Evolutionary conservation across 1,140 invertebrate genomes (phyloP), one percentile per base, ranked within the genome.

Genomic region (Mercenaria mercenaria): DNA sequence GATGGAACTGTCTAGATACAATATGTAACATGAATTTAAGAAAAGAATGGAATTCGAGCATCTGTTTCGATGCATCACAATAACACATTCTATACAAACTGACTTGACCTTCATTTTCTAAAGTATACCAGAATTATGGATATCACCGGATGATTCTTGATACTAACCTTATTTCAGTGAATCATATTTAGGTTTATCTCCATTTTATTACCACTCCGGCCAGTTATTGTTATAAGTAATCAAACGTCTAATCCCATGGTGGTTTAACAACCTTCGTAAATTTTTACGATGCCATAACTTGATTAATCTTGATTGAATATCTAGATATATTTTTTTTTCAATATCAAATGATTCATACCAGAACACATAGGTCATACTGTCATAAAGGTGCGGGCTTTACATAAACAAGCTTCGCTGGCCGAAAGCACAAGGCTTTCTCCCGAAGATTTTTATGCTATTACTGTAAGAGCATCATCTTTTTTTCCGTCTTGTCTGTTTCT

Each of bases 291-390:
- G 20, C 67, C 67, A 72, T 72, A 37, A 72, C 32, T 72, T 39
- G 67, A 72, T 72, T 72, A 72, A 39, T 72, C 67, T 72, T 72
- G 67, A 72, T 72, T 72, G 52, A 56, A 8, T 56, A 56, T 56
- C 52, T 13, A 56, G 52, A 56, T 56, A 8, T n/a, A n/a, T n/a
- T n/a, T n/a, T n/a, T 56, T 56, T 56, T 23, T 56, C 52, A 56
- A 56, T 56, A 56, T 23, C 20, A 3, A 20, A 56, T 56, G 52
- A 56, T 56, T 56, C 52, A 56, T 56, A 56, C 6, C 3, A 4
- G 52, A 56, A 56, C 15, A 56, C 8, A 56, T 13, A 56, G 52
- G 52, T 8, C 10, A 23, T 13, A 56, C 20, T 20, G 52, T 56
- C 52, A 56, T 56, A 13, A 23, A 56, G 52, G 52, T 3, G 52